Evolutionary conservation across 2,113 vertebrate species (phyloP), one percentile per base, ranked within the genome.

Genomic region (Aegithalos caudatus): DNA sequence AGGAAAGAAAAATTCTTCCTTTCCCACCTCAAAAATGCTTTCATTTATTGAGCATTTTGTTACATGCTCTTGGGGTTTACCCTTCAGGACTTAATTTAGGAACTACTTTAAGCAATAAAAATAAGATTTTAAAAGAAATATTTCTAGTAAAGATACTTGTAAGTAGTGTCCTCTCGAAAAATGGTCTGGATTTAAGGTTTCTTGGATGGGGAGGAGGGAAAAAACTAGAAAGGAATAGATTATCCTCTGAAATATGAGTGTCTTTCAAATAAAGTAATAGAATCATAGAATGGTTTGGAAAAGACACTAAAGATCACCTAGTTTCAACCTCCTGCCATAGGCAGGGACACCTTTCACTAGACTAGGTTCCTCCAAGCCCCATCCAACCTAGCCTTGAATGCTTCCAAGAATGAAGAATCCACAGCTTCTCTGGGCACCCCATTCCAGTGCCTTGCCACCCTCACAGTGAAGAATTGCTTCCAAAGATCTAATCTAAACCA

Each of bases 21-120:
- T 57, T 67, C 29, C 42, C 0, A 0, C 2, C 5, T 1, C 15
- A 38, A 72, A 60, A 47, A 58, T 27, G 3, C 12, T 51, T 72
- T 66, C 1, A 2, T 82, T 67, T 67, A 2, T 45, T 71, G 18
- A 25, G 10, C 1, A 16, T 51, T 86, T 80, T 88, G 4, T 88
- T 72, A 65, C 9, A 22, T 40, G 7, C 11, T 83, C 9, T 40
- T 70, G 50, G 27, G 18, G 16, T 67, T 80, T 71, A 50, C 8
- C 5, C 24, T 67, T 54, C 24, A 79, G 79, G 7, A 24, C 83
- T 82, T 87, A 38, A 71, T 67, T 76, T 82, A 19, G 10, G 79
- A 66, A 14, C 1, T 51, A 35, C 76, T 88, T 50, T 17, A 72
- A 83, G 11, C 29, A 60, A 61, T 44, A 31, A 88, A 54, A 96